phyloP scores from a whole-genome alignment of 2,888 invertebrate species.

The Luffia ferchaultella region DNA sequence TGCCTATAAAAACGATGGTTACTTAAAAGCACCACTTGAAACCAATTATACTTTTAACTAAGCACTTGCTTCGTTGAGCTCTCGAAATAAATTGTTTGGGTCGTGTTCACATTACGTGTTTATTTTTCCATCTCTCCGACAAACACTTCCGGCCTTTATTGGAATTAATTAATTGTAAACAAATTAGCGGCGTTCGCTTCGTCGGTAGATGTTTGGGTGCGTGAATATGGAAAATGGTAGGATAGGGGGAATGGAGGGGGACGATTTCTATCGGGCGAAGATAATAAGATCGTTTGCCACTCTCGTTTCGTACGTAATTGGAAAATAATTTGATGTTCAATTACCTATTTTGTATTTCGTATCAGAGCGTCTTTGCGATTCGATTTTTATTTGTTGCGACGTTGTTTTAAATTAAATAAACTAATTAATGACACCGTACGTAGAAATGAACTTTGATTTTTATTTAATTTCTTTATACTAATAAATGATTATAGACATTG shows the following conservation, averaged over 20 bases:
- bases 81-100: slow-evolving; percentile 28
- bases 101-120: slow-evolving; percentile 23
- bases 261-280: neutral
- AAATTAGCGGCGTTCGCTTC: slow-evolving; percentile 22
- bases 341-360: neutral
- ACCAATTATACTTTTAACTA: slow-evolving; percentile 49
- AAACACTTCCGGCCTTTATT: slow-evolving; percentile 19
- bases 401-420: too few species aligned
- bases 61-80: slow-evolving; percentile 24
- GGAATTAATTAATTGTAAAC: slow-evolving; percentile 34
- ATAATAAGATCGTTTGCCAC: neutral
- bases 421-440: too few species aligned
- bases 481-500: too few species aligned
- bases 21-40: slow-evolving; percentile 41
- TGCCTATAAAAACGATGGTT: slow-evolving; percentile 28
- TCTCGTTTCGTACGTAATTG: neutral
- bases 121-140: slow-evolving; percentile 18
- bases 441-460: too few species aligned
- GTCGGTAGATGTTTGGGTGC: neutral
- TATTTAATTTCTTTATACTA: too few species aligned
- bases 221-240: neutral
- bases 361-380: neutral
- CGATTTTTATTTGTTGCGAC: neutral
- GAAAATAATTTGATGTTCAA: neutral
- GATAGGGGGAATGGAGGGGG: neutral